Conservation (phyloP, 2,888 invertebrate species). For the Rhagonycha lutea region DNA sequence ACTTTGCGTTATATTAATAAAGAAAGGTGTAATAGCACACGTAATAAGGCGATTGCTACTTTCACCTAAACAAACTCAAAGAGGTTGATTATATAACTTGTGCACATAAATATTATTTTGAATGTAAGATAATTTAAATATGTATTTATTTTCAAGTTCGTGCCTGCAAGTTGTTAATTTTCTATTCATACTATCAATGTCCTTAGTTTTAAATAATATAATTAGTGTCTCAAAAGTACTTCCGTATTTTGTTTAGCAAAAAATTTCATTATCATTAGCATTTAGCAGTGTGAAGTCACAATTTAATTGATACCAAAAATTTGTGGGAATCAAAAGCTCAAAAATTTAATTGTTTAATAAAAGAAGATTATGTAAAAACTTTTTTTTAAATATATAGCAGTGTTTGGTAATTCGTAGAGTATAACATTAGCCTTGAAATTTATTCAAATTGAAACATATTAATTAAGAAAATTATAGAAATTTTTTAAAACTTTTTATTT, state of each 20-base stretch:
- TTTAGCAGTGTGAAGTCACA: not conserved
- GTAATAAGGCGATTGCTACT: conserved; percentile 36
- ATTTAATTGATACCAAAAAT: not conserved
- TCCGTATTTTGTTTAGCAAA: not conserved
- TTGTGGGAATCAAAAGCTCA: not conserved
- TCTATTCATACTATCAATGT: not conserved
- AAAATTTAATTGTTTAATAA: not conserved
- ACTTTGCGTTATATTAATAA: conserved; percentile 27
- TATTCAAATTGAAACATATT: not conserved
- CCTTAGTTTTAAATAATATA: not conserved
- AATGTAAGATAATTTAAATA: not conserved
- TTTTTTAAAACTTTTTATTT: not conserved
- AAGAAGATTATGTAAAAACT: not conserved
- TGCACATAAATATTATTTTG: conserved; percentile 27
- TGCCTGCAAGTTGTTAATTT: not conserved
- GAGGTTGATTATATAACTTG: conserved; percentile 46
- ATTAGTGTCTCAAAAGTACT: not conserved
- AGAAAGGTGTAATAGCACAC: conserved; percentile 27
- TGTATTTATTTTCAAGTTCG: conserved; percentile 1
- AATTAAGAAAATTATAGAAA: not conserved
- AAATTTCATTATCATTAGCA: not conserved
- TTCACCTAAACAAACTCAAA: conserved; percentile 50
- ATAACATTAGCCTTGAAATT: not conserved
- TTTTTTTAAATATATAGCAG: not conserved
- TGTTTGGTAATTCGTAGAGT: not conserved